Percentiles rank a stretch among this genome's conserved stretches.
These are phyloP conservation scores for Cochlearius cochlearius DNA, from an alignment of 2,113 vertebrate species.

Conservation along the genomic window DNA sequence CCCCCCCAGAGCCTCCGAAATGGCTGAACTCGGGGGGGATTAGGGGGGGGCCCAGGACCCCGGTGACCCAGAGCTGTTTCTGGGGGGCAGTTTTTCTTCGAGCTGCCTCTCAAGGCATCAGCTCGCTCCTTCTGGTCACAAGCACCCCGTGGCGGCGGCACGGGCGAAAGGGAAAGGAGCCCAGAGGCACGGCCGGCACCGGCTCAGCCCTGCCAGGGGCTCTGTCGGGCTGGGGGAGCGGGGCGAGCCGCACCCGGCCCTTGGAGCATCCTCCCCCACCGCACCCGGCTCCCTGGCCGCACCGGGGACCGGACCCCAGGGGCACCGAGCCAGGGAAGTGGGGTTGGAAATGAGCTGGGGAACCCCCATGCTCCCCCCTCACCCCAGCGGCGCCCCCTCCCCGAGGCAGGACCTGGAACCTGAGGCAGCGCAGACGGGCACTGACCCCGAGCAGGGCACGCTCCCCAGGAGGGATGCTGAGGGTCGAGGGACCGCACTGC, in stretches of 20 bases:
- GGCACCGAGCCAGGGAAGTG: fast-evolving
- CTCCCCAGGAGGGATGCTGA: not conserved
- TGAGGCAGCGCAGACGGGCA: not conserved
- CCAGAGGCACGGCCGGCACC: not conserved
- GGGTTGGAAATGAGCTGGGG: not conserved
- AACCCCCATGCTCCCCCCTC: not conserved
- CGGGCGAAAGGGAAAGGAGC: not conserved
- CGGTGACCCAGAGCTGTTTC: not conserved
- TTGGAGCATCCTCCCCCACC: not conserved
- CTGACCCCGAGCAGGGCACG: not conserved
- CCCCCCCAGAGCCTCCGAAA: not conserved
- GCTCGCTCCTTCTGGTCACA: not conserved
- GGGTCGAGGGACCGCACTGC: fast-evolving
- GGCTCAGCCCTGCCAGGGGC: not conserved
- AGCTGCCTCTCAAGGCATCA: not conserved
- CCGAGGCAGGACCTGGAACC: fast-evolving
- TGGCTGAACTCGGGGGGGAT: too few species aligned
- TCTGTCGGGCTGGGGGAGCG: not conserved
- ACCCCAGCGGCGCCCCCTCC: not conserved
- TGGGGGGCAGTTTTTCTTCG: not conserved
- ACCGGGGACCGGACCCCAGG: too few species aligned
- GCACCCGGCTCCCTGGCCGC: not conserved
- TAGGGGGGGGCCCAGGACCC: not conserved
- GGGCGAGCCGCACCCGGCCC: fast-evolving
- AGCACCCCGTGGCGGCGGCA: not conserved